Percentiles rank a stretch among this genome's conserved stretches.
phyloP scores from a whole-genome alignment of 2,888 invertebrate genomes.

The Liodrosophila aerea region DNA sequence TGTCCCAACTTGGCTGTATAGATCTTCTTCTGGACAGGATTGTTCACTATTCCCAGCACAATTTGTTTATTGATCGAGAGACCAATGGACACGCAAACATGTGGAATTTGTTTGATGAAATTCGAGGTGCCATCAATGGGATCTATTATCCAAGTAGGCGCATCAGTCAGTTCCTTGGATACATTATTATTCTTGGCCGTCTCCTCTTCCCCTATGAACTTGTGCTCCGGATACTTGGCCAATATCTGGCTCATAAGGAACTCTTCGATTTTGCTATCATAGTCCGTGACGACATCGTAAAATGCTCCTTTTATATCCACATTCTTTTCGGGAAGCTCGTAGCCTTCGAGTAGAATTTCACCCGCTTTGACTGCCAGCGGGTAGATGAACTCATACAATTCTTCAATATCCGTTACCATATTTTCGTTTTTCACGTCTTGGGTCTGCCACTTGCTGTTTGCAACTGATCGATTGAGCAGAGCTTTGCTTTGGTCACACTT shows the following conservation, averaged over 20 bases:
- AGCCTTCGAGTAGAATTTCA: constrained; percentile 80
- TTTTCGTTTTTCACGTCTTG: constrained; percentile 4
- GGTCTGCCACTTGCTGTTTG: constrained; percentile 11
- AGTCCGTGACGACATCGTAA: constrained; percentile 91
- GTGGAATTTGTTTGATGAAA: constrained; percentile 88
- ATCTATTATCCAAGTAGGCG: constrained; percentile 93
- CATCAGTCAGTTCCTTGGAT: constrained; percentile 86
- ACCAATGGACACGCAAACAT: constrained; percentile 87
- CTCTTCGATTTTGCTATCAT: constrained; percentile 89
- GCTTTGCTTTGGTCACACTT: constrained; percentile 12
- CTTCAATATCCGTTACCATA: constrained; percentile 72
- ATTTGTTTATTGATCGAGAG: constrained; percentile 84
- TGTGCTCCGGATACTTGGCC: constrained; percentile 85
- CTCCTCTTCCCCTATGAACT: constrained; percentile 90
- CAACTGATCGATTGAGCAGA: constrained; percentile 11
- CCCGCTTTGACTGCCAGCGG: constrained; percentile 80
- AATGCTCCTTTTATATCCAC: constrained; percentile 84
- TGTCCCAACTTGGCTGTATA: constrained; percentile 88
- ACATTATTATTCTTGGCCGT: constrained; percentile 80
- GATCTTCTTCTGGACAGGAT: constrained; percentile 87
- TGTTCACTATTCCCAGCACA: constrained; percentile 88
- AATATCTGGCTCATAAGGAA: constrained; percentile 85
- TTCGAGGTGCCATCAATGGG: constrained; percentile 95
- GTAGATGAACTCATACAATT: constrained; percentile 78
- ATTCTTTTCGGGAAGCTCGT: constrained; percentile 68